A percentile compares a stretch with the other conserved stretches of the same genome.
phyloP scores from a whole-genome alignment of 2,888 invertebrate species.

The Periphyllus acericola region DNA sequence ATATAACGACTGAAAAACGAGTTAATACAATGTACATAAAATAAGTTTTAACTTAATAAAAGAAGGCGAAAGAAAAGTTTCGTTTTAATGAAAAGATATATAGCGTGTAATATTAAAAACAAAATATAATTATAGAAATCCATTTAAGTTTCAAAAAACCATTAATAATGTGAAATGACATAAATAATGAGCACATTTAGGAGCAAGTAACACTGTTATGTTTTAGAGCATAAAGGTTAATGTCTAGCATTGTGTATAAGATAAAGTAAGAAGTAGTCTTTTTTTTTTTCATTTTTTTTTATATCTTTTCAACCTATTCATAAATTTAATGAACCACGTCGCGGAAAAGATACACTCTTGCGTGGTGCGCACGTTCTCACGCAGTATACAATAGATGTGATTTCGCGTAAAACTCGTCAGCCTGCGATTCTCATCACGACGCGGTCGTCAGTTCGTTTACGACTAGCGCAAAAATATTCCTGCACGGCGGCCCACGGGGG shows the following conservation, averaged over 20 bases:
- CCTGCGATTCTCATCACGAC: too few species aligned
- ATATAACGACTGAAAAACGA: background rate
- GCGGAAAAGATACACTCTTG: background rate
- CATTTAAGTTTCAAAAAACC: background rate
- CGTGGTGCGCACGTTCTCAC: background rate
- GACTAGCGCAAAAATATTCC: too few species aligned
- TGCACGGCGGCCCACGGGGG: too few species aligned
- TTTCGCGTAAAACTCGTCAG: too few species aligned
- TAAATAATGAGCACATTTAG: conserved; percentile 3
- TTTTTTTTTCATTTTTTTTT: background rate
- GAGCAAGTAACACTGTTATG: background rate
- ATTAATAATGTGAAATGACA: background rate
- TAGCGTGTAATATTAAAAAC: background rate
- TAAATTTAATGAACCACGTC: background rate
- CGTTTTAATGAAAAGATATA: background rate
- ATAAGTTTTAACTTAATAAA: conserved; percentile 9
- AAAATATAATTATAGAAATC: conserved; percentile 30
- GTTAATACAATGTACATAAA: background rate
- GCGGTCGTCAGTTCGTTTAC: too few species aligned
- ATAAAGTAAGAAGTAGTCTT: background rate
- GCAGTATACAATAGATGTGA: background rate
- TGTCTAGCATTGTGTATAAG: background rate
- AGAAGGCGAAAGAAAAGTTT: conserved; percentile 18
- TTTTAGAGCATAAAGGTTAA: conserved; percentile 5
- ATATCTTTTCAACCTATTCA: background rate